Conservation (phyloP, 1,140 invertebrate genomes). For the Acromyrmex heyeri region DNA sequence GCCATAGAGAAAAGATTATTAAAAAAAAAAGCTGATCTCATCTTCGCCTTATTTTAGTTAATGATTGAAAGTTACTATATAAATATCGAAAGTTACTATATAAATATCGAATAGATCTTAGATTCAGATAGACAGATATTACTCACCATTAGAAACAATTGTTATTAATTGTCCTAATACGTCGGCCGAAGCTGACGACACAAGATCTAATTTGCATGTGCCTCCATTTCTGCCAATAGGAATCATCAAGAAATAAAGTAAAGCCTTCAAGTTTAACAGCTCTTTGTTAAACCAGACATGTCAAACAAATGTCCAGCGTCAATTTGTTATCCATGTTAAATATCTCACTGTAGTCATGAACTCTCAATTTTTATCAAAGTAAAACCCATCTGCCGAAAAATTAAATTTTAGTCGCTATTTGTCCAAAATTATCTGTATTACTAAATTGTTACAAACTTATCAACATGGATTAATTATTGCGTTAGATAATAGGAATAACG, state of each 20-base stretch:
- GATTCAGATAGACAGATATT: background rate
- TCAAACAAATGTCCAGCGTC: background rate
- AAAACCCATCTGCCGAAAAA: background rate
- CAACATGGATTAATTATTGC: background rate
- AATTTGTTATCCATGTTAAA: background rate
- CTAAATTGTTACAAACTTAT: background rate
- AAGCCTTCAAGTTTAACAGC: background rate
- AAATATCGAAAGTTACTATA: background rate
- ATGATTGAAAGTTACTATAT: background rate
- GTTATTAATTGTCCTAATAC: conserved; percentile 44
- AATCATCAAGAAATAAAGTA: background rate
- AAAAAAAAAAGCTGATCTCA: background rate
- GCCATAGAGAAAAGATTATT: background rate
- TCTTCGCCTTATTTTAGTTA: conserved; percentile 12
- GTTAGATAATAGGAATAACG: background rate
- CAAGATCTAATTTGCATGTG: conserved; percentile 28
- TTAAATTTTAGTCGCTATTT: background rate
- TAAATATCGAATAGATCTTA: background rate
- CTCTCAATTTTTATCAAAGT: background rate
- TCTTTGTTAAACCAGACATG: conserved; percentile 17
- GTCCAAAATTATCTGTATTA: background rate
- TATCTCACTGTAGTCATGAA: background rate
- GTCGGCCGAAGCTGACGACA: background rate
- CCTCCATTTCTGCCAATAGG: background rate
- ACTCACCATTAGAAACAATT: conserved; percentile 60